phyloP scores from a whole-genome alignment of 1,140 invertebrate genomes.

The Megathymus violae region DNA sequence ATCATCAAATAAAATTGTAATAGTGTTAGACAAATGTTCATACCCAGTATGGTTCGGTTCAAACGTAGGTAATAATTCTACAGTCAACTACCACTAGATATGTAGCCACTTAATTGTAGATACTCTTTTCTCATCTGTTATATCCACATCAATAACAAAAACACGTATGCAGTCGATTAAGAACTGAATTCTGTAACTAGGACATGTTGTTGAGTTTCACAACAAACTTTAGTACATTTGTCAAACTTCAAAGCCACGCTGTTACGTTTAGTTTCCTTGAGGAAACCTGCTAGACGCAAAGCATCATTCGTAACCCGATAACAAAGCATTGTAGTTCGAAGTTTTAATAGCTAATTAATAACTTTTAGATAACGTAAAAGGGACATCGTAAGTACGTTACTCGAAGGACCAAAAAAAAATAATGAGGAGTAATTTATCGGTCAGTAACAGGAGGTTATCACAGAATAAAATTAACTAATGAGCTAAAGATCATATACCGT shows the following conservation, averaged over 20 bases:
- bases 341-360: conserved; percentile 1
- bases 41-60: no score
- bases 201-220: conserved; percentile 24
- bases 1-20: no score
- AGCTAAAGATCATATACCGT: no score
- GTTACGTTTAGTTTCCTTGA: conserved; percentile 25
- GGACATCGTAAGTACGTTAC: neutral
- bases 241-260: conserved; percentile 17
- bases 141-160: neutral
- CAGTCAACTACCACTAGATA: no score
- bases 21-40: no score
- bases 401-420: neutral
- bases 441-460: no score
- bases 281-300: conserved; percentile 6
- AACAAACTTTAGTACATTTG: conserved; percentile 30
- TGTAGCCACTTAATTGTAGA: no score
- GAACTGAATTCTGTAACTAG: conserved; percentile 2
- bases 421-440: no score
- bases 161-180: neutral
- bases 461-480: no score
- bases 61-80: no score
- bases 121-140: neutral
- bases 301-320: conserved; percentile 19
- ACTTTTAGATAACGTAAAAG: neutral
- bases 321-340: neutral